Base-by-base conservation (phyloP, 1,140 invertebrate genomes). In the Cherax destructor region DNA sequence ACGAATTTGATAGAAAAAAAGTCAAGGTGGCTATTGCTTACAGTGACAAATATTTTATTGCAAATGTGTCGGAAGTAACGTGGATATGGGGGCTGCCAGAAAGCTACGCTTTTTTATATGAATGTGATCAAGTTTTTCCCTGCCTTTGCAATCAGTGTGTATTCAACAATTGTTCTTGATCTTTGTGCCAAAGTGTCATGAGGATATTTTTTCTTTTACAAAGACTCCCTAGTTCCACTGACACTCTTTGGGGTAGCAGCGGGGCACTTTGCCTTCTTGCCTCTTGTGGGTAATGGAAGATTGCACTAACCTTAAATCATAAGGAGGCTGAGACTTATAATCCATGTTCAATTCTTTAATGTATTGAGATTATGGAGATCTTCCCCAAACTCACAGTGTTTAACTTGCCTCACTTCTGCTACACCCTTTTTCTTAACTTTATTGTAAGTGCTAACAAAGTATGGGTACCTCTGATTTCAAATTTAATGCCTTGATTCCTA, bases 121-220 rank as follows among this genome's bases (percentile, higher is more conserved):
- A 86, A 86, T 86, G 85, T 86, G 85, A 56, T 86, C 74, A 59
- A 78, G 85, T 86, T 86, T 77, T 86, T 74, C 85, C 85, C 85
- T 77, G 72, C 85, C 72, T 86, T 78, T 86, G 85, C 85, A 77
- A 77, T 86, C 85, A 86, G 85, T 86, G 85, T 86, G 85, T 86
- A 78, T 86, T 78, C 85, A 86, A 77, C 85, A 41, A 86, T 56
- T 86, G 52, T 84, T 65, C 76, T 86, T 77, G 74, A 86, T 78
- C 72, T 86, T 61, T 86, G 85, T 86, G 85, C 85, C 85, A 86
- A 86, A 86, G 74, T 86, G 84, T 86, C 85, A 86, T 86, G 56
- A 86, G 85, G 85, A 86, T 78, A 78, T 86, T 77, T 86, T 86
- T 86, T 49, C 18, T 83, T 81, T 61, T 83, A 61, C n/a, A 61